Evolutionary conservation across 2,797 vertebrate genomes (phyloP), one percentile per base, ranked within the genome.

Genomic region (Furcifer pardalis): DNA sequence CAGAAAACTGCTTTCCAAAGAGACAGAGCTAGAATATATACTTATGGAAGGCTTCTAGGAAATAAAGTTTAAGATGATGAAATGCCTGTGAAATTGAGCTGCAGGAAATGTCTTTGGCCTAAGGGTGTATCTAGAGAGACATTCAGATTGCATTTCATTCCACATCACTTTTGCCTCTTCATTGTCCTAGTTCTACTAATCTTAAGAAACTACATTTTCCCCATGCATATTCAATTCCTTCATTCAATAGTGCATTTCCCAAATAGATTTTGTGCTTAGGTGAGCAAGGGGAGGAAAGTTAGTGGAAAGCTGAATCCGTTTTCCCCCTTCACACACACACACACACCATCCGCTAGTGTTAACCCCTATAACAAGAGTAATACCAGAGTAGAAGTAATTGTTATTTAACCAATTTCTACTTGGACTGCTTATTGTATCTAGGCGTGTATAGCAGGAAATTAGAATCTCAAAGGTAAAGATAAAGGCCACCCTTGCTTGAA

Each of bases 61-160:
- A 96, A 96, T 94, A 92, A 95, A 94, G 93, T 95, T 94, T 93
- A 95, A 93, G 91, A 94, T 93, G 95, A 95, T 95, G 94, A 95
- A 95, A 95, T 91, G 74, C 91, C 90, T 91, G 85, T 82, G 87
- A 95, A 93, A 95, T 90, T 92, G 89, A 88, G 88, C 87, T 94
- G 89, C 71, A 19, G 88, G 78, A 91, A 91, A 90, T 87, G 89
- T 81, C 92, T 93, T 94, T 93, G 92, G 88, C 85, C 76, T 85
- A 84, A 81, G 65, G 73, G 73, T 77, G 52, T 77, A 86, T 71
- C 73, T 81, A 69, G 84, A 81, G 84, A 71, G 52, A 62, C 52
- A 81, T 81, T 81, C 40, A 5, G 21, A 42, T 77, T 77, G 15
- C 52, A 86, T 86, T 86, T 63, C 79, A 77, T 86, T 81, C 60